Evolutionary conservation across 2,888 invertebrate genomes (phyloP).

Genomic region (Campoletis raptor): DNA sequence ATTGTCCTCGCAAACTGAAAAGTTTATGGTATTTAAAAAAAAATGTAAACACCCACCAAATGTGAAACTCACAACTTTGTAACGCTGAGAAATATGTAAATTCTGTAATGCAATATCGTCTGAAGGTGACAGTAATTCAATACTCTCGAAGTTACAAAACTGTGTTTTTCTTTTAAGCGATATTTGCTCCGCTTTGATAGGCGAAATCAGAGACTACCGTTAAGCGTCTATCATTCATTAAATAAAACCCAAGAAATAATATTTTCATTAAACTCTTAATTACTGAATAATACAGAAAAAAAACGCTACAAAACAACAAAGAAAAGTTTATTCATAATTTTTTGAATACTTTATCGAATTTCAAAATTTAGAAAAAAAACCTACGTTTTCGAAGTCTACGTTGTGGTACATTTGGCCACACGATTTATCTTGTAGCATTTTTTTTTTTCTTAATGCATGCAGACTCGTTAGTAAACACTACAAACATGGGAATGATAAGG

Average conservation of each 20-base stretch:
- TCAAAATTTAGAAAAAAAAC: not conserved
- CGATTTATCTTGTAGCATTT: conserved; percentile 45
- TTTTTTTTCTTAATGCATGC: conserved; percentile 7
- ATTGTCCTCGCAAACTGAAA: not conserved
- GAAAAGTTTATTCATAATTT: not conserved
- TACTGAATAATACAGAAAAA: conserved; percentile 22
- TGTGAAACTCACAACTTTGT: not conserved
- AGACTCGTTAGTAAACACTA: conserved; percentile 15
- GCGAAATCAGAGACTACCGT: conserved; percentile 24
- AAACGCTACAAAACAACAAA: conserved; percentile 30
- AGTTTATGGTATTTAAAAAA: not conserved
- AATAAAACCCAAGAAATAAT: not conserved
- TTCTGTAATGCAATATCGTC: conserved; percentile 5
- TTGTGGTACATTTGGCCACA: no score
- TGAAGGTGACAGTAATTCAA: conserved; percentile 38
- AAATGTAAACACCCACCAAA: not conserved
- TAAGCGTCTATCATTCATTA: conserved; percentile 9
- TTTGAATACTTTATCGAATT: not conserved
- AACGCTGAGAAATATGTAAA: conserved; percentile 6
- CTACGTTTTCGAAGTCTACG: no score
- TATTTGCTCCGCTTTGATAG: conserved; percentile 25
- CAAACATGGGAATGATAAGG: conserved; percentile 18
- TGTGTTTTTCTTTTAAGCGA: not conserved
- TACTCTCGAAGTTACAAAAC: not conserved
- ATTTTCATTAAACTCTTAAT: conserved; percentile 4